phyloP scores from a whole-genome alignment of 2,113 vertebrate genomes.

The Aix galericulata region DNA sequence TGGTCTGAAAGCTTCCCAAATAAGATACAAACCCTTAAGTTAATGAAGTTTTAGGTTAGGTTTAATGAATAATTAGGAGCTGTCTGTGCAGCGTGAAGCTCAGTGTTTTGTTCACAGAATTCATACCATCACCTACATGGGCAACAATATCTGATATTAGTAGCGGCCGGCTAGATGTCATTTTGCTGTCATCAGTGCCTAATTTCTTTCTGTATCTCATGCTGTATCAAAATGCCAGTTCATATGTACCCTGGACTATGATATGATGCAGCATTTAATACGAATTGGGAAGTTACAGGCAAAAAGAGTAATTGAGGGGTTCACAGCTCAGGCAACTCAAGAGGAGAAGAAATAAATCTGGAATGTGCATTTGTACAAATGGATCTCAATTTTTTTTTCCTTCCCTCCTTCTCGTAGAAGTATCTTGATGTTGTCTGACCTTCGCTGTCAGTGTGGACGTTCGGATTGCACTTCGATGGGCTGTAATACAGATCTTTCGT shows the following conservation, averaged over 20 bases:
- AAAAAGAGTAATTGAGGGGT: background rate
- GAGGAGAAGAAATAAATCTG: fast-evolving
- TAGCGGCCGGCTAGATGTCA: background rate
- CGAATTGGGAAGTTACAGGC: background rate
- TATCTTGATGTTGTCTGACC: background rate
- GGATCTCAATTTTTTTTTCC: too few relatives aligned
- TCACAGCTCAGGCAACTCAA: background rate
- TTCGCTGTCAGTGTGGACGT: background rate
- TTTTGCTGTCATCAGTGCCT: background rate
- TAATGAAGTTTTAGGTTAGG: background rate
- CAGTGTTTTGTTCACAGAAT: background rate
- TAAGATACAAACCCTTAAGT: background rate
- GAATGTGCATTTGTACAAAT: background rate
- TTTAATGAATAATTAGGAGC: background rate
- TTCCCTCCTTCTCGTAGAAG: background rate
- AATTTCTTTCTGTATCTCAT: background rate
- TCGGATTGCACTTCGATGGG: background rate
- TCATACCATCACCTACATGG: background rate
- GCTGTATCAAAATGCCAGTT: background rate
- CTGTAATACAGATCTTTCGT: background rate
- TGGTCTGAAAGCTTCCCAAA: background rate
- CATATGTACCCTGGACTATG: background rate
- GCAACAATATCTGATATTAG: background rate
- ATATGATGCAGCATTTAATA: fast-evolving
- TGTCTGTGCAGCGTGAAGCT: background rate